Percentiles rank a stretch among this genome's conserved stretches.
Conservation (phyloP, 2,888 invertebrate genomes). For the Temnothorax rugatulus region DNA sequence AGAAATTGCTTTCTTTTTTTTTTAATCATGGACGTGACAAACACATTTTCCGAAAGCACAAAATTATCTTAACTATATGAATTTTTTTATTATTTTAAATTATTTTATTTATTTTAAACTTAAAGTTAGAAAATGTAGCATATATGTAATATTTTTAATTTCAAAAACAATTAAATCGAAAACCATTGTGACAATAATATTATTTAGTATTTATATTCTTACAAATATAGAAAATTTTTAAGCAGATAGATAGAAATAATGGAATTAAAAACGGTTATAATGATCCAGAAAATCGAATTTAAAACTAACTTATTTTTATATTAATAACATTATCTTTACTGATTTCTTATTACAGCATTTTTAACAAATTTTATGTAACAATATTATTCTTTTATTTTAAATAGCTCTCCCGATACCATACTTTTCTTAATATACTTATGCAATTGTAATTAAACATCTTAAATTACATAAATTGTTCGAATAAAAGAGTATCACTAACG, state of each 20-base stretch:
- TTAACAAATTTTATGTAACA: not conserved
- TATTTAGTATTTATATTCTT: not conserved
- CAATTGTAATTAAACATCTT: not conserved
- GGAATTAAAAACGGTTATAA: not conserved
- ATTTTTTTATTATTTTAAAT: not conserved
- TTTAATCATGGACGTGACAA: not conserved
- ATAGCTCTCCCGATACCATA: not conserved
- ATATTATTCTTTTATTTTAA: not conserved
- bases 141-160: not conserved
- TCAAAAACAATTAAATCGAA: slow-evolving; percentile 11
- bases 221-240: slow-evolving; percentile 1
- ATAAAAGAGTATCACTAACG: not conserved
- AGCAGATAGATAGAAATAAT: not conserved
- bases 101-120: not conserved
- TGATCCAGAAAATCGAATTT: not conserved
- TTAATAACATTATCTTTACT: not conserved
- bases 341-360: not conserved
- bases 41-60: not conserved
- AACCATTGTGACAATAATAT: not conserved
- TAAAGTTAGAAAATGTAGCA: not conserved
- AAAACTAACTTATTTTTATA: not conserved
- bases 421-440: not conserved
- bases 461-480: not conserved
- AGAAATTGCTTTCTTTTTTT: not conserved
- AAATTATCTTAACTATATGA: not conserved